Conservation (phyloP, 1,140 invertebrate genomes). For the Lanistes nyassanus region DNA sequence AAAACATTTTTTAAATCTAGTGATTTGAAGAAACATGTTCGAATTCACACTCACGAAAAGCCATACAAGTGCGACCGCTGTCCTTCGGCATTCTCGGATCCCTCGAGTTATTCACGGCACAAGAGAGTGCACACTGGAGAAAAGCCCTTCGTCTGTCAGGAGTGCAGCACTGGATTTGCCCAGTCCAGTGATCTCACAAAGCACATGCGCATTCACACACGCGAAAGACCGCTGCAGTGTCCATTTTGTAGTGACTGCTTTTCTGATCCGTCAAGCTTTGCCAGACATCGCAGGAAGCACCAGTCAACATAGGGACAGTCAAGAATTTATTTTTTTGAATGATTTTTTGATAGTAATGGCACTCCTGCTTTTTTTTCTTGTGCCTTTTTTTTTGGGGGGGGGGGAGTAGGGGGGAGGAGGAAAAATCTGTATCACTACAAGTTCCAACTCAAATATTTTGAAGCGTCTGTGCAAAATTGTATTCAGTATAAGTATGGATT, state of each 20-base stretch:
- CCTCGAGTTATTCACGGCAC: conserved; percentile 18
- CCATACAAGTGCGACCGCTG: conserved; percentile 31
- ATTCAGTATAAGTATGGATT: too few species aligned
- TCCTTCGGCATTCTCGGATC: conserved; percentile 18
- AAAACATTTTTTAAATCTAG: conserved; percentile 16
- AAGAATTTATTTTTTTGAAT: too few species aligned
- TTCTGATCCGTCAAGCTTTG: conserved; percentile 27
- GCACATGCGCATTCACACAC: conserved; percentile 27
- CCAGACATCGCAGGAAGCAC: conserved; percentile 13
- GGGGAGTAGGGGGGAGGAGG: too few species aligned
- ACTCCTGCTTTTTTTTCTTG: too few species aligned
- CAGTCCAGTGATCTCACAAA: conserved; percentile 30
- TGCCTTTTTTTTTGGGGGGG: too few species aligned
- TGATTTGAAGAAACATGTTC: conserved; percentile 25
- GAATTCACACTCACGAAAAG: conserved; percentile 29
- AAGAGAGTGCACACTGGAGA: conserved; percentile 31
- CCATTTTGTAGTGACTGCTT: conserved; percentile 22
- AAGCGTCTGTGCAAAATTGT: too few species aligned
- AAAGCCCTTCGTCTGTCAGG: conserved; percentile 26
- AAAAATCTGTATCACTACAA: too few species aligned
- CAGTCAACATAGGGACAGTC: background rate
- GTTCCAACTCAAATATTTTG: too few species aligned
- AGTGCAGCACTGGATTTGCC: conserved; percentile 26
- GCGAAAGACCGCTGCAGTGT: conserved; percentile 22
- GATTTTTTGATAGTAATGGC: too few species aligned